Evolutionary conservation across 1,140 invertebrate genomes (phyloP), one percentile per base, ranked within the genome.

Genomic region (Bicyclus anynana): DNA sequence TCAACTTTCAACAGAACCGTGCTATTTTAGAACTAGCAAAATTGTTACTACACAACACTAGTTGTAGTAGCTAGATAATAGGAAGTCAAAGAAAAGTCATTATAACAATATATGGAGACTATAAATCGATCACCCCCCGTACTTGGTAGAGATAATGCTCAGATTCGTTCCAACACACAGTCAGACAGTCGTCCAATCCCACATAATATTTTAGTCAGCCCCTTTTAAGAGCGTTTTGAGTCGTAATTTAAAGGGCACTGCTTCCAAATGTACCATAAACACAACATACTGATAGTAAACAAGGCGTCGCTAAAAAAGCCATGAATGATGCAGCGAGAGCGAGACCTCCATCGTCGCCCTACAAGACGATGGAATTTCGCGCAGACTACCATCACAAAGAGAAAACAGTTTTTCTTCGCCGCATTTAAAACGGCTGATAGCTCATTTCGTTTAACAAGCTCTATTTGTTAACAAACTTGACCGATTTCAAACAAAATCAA

Each of bases 271-370:
- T 38, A 16, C 37, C 37, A 1, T 44, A 20, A 17, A 44, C 10
- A 44, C 18, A 44, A 81, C 75, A 85, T 82, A 87, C 81, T 81
- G 76, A 85, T 80, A 81, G 65, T 56, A 44, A 53, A 74, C 69
- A 79, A 83, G 81, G 77, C 85, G 84, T 81, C 67, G 61, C 47
- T 64, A 63, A 87, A 87, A 87, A 85, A 87, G 74, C 70, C 49
- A 83, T 87, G 84, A 85, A 87, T 84, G 75, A 87, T 87, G 75
- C 80, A 87, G 81, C 77, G 84, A 76, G 80, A 87, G 81, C 77
- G 84, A 76, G 80, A 82, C 79, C 77, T 60, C 81, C 77, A 55
- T 66, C 44, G 58, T 65, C 60, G 73, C 74, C 69, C 74, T 79
- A 87, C 81, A 84, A 74, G 74, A 76, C 74, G 61, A 78, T 76